A percentile compares a stretch with the other conserved stretches of the same genome.
Evolutionary conservation across 2,113 vertebrate species (phyloP).

Genomic region (Puntigrus tetrazona): DNA sequence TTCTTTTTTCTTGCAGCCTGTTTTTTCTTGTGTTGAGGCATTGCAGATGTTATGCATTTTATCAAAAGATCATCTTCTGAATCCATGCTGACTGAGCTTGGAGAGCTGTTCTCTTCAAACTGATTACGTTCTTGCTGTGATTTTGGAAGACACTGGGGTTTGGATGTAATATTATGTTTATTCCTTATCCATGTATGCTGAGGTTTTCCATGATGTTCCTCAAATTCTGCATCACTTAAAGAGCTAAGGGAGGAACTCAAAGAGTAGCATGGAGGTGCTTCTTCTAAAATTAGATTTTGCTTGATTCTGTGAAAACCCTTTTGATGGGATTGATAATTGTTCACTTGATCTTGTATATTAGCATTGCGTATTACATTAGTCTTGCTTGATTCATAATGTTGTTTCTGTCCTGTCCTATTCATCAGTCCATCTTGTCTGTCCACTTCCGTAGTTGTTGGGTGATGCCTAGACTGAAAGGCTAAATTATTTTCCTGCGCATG

Average conservation of each 20-base stretch:
- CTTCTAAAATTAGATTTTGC: conserved; percentile 86
- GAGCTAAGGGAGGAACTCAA: conserved; percentile 96
- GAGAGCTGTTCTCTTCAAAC: conserved; percentile 76
- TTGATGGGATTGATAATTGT: conserved; percentile 52
- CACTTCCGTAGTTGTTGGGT: conserved; percentile 80
- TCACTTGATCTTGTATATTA: conserved; percentile 69
- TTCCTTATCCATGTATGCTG: conserved; percentile 73
- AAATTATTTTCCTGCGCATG: conserved; percentile 59
- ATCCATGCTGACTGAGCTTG: conserved; percentile 81
- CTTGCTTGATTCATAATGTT: conserved; percentile 65
- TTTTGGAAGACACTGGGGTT: conserved; percentile 62
- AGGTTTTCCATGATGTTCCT: conserved; percentile 64
- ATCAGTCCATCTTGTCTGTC: conserved; percentile 55
- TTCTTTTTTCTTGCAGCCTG: conserved; percentile 72
- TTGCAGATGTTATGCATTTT: conserved; percentile 81
- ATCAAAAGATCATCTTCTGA: conserved; percentile 86
- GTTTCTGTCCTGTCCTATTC: conserved; percentile 66
- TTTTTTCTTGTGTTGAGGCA: conserved; percentile 83
- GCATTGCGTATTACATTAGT: conserved; percentile 64
- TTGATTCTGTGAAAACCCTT: conserved; percentile 73
- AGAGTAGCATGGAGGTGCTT: conserved; percentile 85
- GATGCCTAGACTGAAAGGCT: conserved; percentile 77
- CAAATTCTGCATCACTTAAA: conserved; percentile 86
- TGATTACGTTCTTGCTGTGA: conserved; percentile 61
- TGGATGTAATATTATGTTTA: conserved; percentile 69